phyloP scores from a whole-genome alignment of 2,888 invertebrate genomes.

The Himalopsyche japonica region DNA sequence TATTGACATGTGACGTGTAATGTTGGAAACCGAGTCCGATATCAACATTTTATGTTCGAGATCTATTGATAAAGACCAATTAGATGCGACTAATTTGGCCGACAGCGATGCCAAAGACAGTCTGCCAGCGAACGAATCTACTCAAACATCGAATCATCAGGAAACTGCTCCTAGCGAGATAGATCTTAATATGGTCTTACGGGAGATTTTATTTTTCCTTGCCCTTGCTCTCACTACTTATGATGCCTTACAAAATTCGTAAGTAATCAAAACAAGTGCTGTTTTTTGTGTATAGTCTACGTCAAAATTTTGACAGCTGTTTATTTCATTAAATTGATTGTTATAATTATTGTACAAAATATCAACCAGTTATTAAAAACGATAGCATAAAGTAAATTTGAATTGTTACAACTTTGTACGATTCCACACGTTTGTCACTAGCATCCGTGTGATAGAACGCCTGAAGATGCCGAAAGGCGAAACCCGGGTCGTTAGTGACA shows the following conservation, averaged over 20 bases:
- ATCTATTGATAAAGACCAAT: conserved; percentile 22
- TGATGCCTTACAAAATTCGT: conserved; percentile 74
- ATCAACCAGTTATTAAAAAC: too few species aligned
- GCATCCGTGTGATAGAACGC: too few species aligned
- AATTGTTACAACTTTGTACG: too few species aligned
- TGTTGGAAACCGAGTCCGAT: conserved; percentile 20
- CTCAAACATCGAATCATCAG: not conserved
- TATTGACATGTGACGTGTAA: conserved; percentile 30
- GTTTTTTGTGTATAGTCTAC: too few species aligned
- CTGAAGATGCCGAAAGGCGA: too few species aligned
- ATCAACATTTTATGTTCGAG: conserved; percentile 5
- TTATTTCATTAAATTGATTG: too few species aligned
- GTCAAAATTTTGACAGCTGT: too few species aligned
- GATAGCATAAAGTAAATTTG: too few species aligned
- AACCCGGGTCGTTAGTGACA: too few species aligned
- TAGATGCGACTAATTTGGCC: conserved; percentile 19
- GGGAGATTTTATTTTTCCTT: conserved; percentile 67
- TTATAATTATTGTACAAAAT: too few species aligned
- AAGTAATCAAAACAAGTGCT: conserved; percentile 47
- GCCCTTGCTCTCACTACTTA: conserved; percentile 68
- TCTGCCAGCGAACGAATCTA: conserved; percentile 11
- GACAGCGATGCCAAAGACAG: conserved; percentile 21
- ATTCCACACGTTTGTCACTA: too few species aligned
- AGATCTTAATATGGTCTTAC: conserved; percentile 59
- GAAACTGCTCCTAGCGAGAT: conserved; percentile 11